Base-by-base conservation (phyloP, 2,797 vertebrate genomes). In the Pempheris klunzingeri region DNA sequence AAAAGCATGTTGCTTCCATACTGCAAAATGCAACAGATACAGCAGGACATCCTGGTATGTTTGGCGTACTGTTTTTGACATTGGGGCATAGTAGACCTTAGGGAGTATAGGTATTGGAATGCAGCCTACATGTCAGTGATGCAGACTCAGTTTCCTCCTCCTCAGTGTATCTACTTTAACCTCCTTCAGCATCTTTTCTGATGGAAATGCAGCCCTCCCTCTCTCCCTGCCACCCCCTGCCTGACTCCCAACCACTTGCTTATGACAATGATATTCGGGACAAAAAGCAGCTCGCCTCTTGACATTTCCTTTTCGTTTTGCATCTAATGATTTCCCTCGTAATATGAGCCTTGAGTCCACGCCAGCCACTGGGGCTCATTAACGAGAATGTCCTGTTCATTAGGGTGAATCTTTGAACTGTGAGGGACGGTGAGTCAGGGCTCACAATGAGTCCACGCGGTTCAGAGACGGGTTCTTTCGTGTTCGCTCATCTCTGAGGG, bases 331-430 rank as follows among this genome's bases (percentile, higher is more conserved):
- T 69, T 74, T 52, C 13, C 49, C 28, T 52, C 34, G 43, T 22
- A 18, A 63, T 58, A 32, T 60, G 74, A 78, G 30, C 24, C n/a
- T 28, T 36, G 36, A 60, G 24, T 49, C 3, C 1, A 22, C 3
- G 4, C 41, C 43, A 39, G 28, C 43, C 30, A 46, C 64, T 60
- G 18, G 0, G 34, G 59, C 46, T 68, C 65, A 78, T 85, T 78
- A 82, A 24, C 15, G 5, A 14, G 36, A 68, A 39, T 22, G 38
- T 63, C 26, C 30, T 20, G 17, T 73, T 74, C 67, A 70, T 74
- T 54, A 68, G 52, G 50, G 28, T 8, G 66, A 32, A 62, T 59
- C 67, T 80, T 70, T 77, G 59, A 80, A 61, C 61, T 39, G 46
- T 12, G 34, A 64, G 60, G 71, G 26, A 38, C 66, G 46, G 50